Percentiles rank a stretch among this genome's conserved stretches.
phyloP scores from a whole-genome alignment of 2,888 invertebrate species.

The Himalopsyche anomala region DNA sequence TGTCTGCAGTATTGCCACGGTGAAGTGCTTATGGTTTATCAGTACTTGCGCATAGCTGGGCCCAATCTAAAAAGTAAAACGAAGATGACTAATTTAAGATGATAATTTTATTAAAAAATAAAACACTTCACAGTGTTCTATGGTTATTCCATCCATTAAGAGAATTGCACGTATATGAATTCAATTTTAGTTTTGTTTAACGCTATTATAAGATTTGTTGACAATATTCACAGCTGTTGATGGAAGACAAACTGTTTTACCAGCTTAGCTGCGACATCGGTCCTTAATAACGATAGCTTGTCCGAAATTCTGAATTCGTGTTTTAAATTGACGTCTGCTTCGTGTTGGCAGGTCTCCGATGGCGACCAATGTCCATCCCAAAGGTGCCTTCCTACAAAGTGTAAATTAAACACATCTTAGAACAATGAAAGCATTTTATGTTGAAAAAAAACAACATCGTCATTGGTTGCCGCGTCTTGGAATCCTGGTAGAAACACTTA shows the following conservation, averaged over 20 bases:
- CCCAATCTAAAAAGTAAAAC: constrained; percentile 76
- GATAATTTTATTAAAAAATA: no score
- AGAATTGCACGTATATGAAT: no score
- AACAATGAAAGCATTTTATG: no score
- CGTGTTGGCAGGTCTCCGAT: constrained; percentile 77
- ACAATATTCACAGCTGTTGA: no score
- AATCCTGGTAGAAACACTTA: no score
- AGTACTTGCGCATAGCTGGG: constrained; percentile 86
- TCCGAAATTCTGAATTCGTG: constrained; percentile 81
- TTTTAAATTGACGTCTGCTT: constrained; percentile 79
- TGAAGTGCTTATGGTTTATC: constrained; percentile 78
- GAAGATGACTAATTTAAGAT: neutral
- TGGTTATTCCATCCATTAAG: no score
- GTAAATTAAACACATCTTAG: neutral
- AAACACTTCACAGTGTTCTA: no score
- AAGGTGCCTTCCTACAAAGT: constrained; percentile 74
- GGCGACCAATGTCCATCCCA: constrained; percentile 81
- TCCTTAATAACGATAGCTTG: constrained; percentile 70
- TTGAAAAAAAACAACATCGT: no score
- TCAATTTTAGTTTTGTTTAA: no score
- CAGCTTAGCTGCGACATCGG: constrained; percentile 82
- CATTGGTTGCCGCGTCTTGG: no score
- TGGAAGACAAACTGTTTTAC: constrained; percentile 69
- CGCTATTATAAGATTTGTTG: no score
- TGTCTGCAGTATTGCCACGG: constrained; percentile 82